phyloP scores from a whole-genome alignment of 2,888 invertebrate species.

The Alentia gelatinosa region DNA sequence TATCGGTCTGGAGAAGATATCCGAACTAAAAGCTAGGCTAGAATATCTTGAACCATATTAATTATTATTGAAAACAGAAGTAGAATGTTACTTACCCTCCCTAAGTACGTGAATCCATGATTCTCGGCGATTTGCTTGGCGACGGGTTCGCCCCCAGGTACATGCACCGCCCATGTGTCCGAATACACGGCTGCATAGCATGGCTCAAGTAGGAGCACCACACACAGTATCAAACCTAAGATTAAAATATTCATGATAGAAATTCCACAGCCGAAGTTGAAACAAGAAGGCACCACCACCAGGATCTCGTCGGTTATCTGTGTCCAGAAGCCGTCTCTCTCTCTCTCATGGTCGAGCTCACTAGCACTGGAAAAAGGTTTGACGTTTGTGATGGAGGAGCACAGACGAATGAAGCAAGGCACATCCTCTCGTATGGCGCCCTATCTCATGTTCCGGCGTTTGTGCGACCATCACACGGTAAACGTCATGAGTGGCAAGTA shows the following conservation, averaged over 20 bases:
- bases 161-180: conserved; percentile 77
- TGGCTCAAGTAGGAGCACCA: conserved; percentile 22
- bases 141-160: conserved; percentile 74
- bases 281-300: conserved; percentile 49
- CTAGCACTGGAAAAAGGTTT: not conserved
- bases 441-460: not conserved
- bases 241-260: conserved; percentile 18
- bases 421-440: conserved; percentile 32
- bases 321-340: not conserved
- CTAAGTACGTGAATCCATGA: conserved; percentile 76
- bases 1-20: too few species aligned
- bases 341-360: not conserved
- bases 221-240: conserved; percentile 7
- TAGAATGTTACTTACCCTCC: conserved; percentile 57
- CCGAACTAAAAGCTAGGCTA: too few species aligned
- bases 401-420: conserved; percentile 5
- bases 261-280: conserved; percentile 20
- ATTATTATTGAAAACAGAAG: too few species aligned
- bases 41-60: too few species aligned
- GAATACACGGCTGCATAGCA: conserved; percentile 42
- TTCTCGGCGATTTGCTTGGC: conserved; percentile 73
- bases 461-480: not conserved
- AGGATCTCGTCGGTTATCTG: conserved; percentile 34
- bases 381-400: not conserved
- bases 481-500: not conserved